Evolutionary conservation across 2,113 vertebrate genomes (phyloP).

Genomic region (Coreoperca whiteheadi): DNA sequence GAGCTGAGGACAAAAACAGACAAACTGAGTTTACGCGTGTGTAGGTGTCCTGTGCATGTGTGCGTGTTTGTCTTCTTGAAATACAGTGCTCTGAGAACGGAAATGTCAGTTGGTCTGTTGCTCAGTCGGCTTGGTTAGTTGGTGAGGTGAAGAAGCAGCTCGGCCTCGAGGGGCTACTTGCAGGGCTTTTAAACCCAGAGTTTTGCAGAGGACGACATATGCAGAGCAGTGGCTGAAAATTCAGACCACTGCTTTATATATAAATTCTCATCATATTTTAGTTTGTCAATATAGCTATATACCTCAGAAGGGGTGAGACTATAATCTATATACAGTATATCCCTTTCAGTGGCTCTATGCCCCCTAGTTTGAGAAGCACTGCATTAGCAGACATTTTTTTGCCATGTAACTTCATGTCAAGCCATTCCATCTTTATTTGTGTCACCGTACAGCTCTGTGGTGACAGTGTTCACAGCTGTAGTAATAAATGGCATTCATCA

Average conservation of each 20-base stretch:
- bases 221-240: background rate
- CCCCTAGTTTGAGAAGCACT: too few relatives aligned
- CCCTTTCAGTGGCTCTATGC: too few relatives aligned
- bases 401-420: background rate
- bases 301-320: background rate
- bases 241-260: background rate
- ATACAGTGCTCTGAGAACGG: background rate
- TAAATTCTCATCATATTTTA: background rate
- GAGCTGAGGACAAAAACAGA: constrained; percentile 84
- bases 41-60: background rate
- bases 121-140: constrained; percentile 22
- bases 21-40: constrained; percentile 3
- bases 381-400: background rate
- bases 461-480: background rate
- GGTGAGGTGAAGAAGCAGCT: background rate
- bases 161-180: background rate
- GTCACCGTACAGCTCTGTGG: background rate
- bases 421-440: background rate
- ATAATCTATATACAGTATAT: too few relatives aligned
- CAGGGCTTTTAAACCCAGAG: constrained; percentile 13
- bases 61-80: background rate
- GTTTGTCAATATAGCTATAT: background rate
- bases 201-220: background rate
- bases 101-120: constrained; percentile 2
- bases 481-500: background rate